These are phyloP conservation scores for Leptopilina myrica DNA, from an alignment of 2,888 invertebrate species.

Conservation along the genomic window DNA sequence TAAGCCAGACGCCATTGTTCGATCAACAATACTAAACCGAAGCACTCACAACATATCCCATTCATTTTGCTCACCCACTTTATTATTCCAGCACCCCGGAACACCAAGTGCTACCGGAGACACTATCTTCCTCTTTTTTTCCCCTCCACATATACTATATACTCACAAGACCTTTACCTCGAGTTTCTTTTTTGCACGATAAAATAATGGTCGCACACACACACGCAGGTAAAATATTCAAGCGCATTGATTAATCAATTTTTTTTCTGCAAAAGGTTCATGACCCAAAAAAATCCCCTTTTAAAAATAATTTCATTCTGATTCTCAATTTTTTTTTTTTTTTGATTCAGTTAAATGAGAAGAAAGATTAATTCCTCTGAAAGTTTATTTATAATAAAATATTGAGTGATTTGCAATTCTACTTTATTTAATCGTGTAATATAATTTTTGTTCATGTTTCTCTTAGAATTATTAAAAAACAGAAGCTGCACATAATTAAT, in stretches of 20 bases:
- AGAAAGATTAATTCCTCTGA: no score
- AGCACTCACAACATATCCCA: conserved; percentile 72
- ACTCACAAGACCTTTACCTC: background rate
- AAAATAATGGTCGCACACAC: background rate
- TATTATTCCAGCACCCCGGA: conserved; percentile 61
- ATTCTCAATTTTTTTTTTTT: no score
- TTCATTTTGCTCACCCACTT: conserved; percentile 71
- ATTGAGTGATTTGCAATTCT: no score
- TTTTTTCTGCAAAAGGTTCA: background rate
- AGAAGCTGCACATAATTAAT: no score
- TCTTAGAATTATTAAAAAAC: no score
- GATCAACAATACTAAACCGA: conserved; percentile 73
- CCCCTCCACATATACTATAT: no score
- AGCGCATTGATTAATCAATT: background rate
- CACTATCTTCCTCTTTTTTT: conserved; percentile 40
- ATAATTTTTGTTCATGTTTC: no score
- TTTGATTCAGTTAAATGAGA: no score
- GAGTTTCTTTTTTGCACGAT: background rate
- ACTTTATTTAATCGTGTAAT: no score
- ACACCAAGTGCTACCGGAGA: conserved; percentile 56
- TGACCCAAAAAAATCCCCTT: background rate
- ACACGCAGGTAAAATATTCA: background rate
- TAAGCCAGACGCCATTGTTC: conserved; percentile 74
- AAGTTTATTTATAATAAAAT: no score
- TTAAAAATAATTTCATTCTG: no score